phyloP scores from a whole-genome alignment of 2,888 invertebrate genomes.

The Tryphoninae sp. region DNA sequence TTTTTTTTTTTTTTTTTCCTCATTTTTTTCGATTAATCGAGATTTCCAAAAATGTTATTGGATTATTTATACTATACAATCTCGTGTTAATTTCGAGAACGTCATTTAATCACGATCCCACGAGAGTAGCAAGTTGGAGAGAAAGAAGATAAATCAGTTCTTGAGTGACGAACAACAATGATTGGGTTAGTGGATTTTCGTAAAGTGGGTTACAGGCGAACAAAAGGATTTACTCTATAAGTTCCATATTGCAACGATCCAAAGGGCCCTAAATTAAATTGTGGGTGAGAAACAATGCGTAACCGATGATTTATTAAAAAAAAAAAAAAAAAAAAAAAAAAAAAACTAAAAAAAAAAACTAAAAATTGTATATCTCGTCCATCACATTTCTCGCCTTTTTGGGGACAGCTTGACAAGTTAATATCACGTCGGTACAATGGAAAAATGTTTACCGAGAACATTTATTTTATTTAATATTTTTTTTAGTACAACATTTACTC shows the following conservation, averaged over 20 bases:
- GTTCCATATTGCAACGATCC: background rate
- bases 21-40: background rate
- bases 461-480: conserved; percentile 24
- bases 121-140: conserved; percentile 16
- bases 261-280: conserved; percentile 1
- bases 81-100: background rate
- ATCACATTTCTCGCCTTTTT: background rate
- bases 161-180: background rate
- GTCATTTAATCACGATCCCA: conserved; percentile 25
- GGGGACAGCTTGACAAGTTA: conserved; percentile 25
- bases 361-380: conserved; percentile 39
- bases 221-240: background rate
- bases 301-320: conserved; percentile 4
- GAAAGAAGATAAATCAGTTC: background rate
- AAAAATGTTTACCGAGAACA: conserved; percentile 21
- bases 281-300: conserved; percentile 3
- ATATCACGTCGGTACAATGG: conserved; percentile 27
- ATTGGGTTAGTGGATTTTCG: conserved; percentile 16
- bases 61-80: conserved; percentile 16
- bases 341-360: background rate
- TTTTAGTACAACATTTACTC: conserved; percentile 27
- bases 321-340: background rate
- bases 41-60: conserved; percentile 24
- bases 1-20: conserved; percentile 1
- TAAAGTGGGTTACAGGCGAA: conserved; percentile 16